Evolutionary conservation across 2,113 vertebrate species (phyloP), one percentile per base, ranked within the genome.

Genomic region (Oryzias celebensis): DNA sequence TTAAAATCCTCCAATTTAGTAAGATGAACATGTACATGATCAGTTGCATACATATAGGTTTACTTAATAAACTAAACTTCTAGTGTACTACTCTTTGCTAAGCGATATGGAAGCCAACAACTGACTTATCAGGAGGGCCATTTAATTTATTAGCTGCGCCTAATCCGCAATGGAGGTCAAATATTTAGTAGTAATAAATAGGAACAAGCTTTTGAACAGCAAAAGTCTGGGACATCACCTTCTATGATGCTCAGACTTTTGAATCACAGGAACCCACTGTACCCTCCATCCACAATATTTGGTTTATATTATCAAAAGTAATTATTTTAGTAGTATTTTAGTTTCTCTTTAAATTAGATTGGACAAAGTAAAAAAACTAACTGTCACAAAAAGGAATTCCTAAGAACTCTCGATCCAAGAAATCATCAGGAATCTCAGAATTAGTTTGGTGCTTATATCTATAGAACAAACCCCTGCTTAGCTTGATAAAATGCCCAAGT

Each of bases 251-350:
- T 36, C 17, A 42, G 43, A 49, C 55, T 46, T 77, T 62, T 69
- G 65, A 58, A 53, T 45, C 23, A 56, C 58, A 54, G 71, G 36
- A 36, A 36, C 36, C 36, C 36, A 81, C 71, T 81, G 83, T 58
- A 70, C 42, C 42, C n/a, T 20, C 46, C 41, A 58, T 44, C 41
- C 26, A 5, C 36, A 14, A 73, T 59, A 65, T 69, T 69, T 58
- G 50, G 31, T 55, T 69, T 75, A 78, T 43, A 77, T 80, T 72
- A 80, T 79, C 70, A 74, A 79, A 75, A 77, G 73, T 83, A 84
- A 86, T 88, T 78, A 86, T 82, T 81, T 78, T 59, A 80, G 20
- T 20, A 12, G 12, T 8, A 6, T 10, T 36, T 12, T 10, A 3
- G 12, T 36, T 36, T 36, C 12, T 36, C 2, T 36, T 12, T 36